Evolutionary conservation across 2,113 vertebrate genomes (phyloP), one percentile per base, ranked within the genome.

Genomic region (Bolborhynchus lineola): DNA sequence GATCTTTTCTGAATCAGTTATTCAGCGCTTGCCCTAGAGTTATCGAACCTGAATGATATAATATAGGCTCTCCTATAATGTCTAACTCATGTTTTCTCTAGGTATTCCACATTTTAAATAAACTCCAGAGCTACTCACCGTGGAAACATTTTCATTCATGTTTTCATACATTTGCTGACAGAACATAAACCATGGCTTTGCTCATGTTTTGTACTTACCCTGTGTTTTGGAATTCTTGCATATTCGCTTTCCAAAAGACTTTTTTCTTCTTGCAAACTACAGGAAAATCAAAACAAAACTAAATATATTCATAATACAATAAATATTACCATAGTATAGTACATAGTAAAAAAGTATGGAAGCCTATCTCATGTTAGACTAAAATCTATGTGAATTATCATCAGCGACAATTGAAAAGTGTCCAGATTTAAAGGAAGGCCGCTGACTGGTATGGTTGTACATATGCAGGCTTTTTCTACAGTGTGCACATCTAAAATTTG

Each of bases 261-360:
- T 98, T 98, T 99, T 97, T 99, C 99, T 95, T 99, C 99, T 86
- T 60, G 50, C 95, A 99, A 97, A 67, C 98, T 98, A 92, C 9
- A 96, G 49, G 41, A 95, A 88, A 93, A 89, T 65, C 39, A 85
- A 90, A 76, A 33, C 13, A 91, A 42, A 81, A n/a, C 3, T 62
- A 75, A 82, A 44, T 79, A 33, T 26, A 28, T 68, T 57, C 68
- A 24, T 41, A 69, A 81, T 42, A 52, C 17, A 78, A 60, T 28
- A 86, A 68, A 35, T 13, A 15, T 28, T 63, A 60, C 16, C 29
- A 49, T 35, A 49, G 44, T 19, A 49, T 2, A 46, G 17, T 31
- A 85, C 72, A 82, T 39, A 20, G 15, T 37, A 24, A 37, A 37
- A 23, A 75, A 31, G 11, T 42, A 17, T 1, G 4, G 71, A 81